Conservation (phyloP, 2,888 invertebrate genomes). For the Cremastinae sp. region DNA sequence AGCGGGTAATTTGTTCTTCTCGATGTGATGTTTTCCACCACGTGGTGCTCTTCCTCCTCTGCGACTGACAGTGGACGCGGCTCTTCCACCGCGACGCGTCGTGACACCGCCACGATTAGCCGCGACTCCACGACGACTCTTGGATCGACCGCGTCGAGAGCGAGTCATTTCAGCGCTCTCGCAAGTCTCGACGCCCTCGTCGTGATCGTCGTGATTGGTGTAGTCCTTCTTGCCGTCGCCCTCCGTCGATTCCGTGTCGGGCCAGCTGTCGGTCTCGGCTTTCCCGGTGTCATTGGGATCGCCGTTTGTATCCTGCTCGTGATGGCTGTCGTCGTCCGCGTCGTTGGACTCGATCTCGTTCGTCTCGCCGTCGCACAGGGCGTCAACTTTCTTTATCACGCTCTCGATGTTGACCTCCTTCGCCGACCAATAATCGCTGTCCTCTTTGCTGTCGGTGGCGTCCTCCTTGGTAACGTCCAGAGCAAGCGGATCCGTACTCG, state of each 20-base stretch:
- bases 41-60: constrained; percentile 79
- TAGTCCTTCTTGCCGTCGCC: constrained; percentile 71
- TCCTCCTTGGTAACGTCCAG: constrained; percentile 79
- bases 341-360: constrained; percentile 80
- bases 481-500: constrained; percentile 72
- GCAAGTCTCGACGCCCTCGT: constrained; percentile 77
- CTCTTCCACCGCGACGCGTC: constrained; percentile 82
- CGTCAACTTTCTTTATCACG: constrained; percentile 90
- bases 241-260: constrained; percentile 67
- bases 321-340: constrained; percentile 71
- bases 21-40: constrained; percentile 78
- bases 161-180: constrained; percentile 72
- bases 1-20: constrained; percentile 83
- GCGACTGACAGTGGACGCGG: constrained; percentile 61
- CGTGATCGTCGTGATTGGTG: constrained; percentile 73
- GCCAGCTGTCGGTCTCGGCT: constrained; percentile 74
- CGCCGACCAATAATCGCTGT: constrained; percentile 89
- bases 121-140: constrained; percentile 70
- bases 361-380: constrained; percentile 81
- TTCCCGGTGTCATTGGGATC: constrained; percentile 68
- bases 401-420: constrained; percentile 91
- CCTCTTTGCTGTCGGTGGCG: constrained; percentile 83
- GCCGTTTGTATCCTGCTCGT: constrained; percentile 66
- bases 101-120: constrained; percentile 81
- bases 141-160: constrained; percentile 78